Base-by-base conservation (phyloP, 2,113 vertebrate species). In the Corythaeola cristata region DNA sequence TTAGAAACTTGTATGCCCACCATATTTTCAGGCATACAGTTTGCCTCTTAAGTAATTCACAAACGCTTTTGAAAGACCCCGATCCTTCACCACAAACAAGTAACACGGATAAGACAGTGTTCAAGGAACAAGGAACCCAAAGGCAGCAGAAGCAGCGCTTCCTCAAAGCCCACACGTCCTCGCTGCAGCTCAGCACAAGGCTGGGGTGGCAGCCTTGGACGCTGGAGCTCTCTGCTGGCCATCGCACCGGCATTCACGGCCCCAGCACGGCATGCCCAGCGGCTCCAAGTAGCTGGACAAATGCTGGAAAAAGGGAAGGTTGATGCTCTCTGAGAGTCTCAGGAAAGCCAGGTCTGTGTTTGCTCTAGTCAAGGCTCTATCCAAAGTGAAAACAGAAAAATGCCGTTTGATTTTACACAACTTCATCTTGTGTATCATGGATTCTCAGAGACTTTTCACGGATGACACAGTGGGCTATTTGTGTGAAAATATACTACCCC, bases 241-340 rank as follows among this genome's bases (percentile, higher is more conserved):
- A 33, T 8, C 2, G 2, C 26, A 6, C 5, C 0, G 0, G 44
- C 10, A 27, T 14, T 64, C 44, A 14, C 1, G 0, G 71, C 41
- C 37, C 8, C 28, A 11, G 58, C 55, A 49, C 0, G 0, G 30
- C 39, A 28, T 0, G 0, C 24, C 45, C 2, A 0, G 49, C 0
- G 0, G 45, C 58, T 37, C 17, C 0, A 0, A 76, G 35, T 2
- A 74, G 49, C 33, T 1, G 1, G 12, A 47, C 6, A 27, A 73
- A 52, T 1, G 16, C 11, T 64, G 39, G 45, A 5, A 52, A 77
- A 53, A 33, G 33, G 27, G 22, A 69, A 8, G 13, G 15, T 0
- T 84, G 41, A 87, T 41, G 41, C 13, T 26, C 56, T 33, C 30
- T 30, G 3, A 0, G 44, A 73, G 44, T 5, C 47, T 10, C 49